phyloP scores from a whole-genome alignment of 2,888 invertebrate genomes.

The Zootermopsis nevadensis region DNA sequence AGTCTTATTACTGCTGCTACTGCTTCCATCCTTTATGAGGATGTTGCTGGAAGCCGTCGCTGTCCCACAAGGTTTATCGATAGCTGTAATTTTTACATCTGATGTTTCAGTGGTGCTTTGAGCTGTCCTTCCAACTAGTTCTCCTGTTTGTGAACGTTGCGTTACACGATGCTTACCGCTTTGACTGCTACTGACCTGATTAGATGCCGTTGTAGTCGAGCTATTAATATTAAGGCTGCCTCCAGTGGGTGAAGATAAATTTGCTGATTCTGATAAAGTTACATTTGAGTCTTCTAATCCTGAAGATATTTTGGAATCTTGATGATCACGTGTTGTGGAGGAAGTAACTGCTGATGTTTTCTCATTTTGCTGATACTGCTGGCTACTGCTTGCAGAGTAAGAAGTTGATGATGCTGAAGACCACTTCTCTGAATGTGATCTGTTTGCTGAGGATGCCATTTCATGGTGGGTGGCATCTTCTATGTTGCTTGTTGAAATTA shows the following conservation, averaged over 20 bases:
- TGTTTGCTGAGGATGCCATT: background rate
- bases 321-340: background rate
- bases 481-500: background rate
- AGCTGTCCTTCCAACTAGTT: background rate
- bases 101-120: background rate
- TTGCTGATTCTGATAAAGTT: background rate
- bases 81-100: background rate
- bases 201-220: background rate
- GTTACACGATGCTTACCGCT: slow-evolving; percentile 3
- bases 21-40: background rate
- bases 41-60: background rate
- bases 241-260: background rate
- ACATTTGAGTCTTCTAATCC: background rate
- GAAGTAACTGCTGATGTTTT: background rate
- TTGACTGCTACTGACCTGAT: background rate
- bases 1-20: slow-evolving; percentile 53
- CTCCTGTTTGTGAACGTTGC: slow-evolving; percentile 40
- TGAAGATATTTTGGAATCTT: background rate
- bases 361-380: background rate
- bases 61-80: background rate
- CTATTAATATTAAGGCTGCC: background rate
- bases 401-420: slow-evolving; percentile 48
- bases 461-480: background rate
- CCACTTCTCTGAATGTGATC: slow-evolving; percentile 32
- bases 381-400: slow-evolving; percentile 17